These are phyloP conservation scores for Umimayanthus kanabou DNA, from an alignment of 92 coral and sea anemone species.

Conservation along the genomic window DNA sequence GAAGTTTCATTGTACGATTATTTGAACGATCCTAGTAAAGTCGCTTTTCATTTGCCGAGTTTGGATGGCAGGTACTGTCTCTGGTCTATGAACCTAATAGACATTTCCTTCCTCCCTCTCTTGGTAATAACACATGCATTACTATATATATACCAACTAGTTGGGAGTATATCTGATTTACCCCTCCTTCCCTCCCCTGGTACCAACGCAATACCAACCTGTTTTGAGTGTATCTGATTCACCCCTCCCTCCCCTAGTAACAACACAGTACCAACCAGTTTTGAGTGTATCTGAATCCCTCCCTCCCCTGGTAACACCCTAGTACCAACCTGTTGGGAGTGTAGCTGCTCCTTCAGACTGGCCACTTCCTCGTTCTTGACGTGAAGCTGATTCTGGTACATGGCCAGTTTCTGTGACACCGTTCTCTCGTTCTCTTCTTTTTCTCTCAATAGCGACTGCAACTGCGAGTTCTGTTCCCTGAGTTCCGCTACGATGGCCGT, in stretches of 20 bases:
- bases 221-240: conserved; percentile 63
- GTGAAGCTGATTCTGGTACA: conserved; percentile 87
- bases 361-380: conserved; percentile 81
- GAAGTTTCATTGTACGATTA: too few species aligned
- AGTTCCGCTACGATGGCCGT: conserved; percentile 65
- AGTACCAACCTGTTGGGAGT: conserved; percentile 45
- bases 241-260: neutral
- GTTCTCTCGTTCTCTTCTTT: conserved; percentile 85
- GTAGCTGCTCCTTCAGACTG: conserved; percentile 69
- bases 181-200: neutral
- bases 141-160: neutral
- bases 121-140: neutral
- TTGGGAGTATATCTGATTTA: neutral
- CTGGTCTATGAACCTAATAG: neutral
- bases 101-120: conserved; percentile 35
- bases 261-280: neutral
- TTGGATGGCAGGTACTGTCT: too few species aligned
- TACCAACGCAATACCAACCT: neutral
- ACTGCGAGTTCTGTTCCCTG: conserved; percentile 68
- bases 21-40: too few species aligned
- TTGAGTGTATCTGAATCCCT: neutral
- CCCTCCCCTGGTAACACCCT: too few species aligned
- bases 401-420: conserved; percentile 73
- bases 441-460: conserved; percentile 70
- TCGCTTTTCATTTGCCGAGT: too few species aligned